Conservation (phyloP, 1,140 invertebrate genomes). For the Batillaria attramentaria region DNA sequence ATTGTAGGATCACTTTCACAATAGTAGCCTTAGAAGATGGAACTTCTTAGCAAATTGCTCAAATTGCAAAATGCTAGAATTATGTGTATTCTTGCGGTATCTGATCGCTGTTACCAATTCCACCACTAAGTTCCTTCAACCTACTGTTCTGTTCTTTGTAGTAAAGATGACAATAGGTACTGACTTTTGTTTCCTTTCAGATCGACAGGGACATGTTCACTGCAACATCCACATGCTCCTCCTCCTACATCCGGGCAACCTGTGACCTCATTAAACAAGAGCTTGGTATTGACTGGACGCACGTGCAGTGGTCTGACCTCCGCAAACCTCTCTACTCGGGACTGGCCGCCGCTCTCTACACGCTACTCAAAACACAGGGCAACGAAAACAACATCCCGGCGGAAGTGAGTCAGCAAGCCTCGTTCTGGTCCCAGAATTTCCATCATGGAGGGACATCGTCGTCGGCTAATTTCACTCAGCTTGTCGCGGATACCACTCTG, state of each 20-base stretch:
- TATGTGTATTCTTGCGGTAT: too few relatives aligned
- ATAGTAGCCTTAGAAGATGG: too few relatives aligned
- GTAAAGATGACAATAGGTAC: too few relatives aligned
- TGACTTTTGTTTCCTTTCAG: too few relatives aligned
- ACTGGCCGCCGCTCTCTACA: slow-evolving; percentile 50
- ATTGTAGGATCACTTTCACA: too few relatives aligned
- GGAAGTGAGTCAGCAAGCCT: background rate
- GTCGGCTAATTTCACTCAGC: too few relatives aligned
- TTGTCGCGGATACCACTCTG: background rate
- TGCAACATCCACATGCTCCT: slow-evolving; percentile 6
- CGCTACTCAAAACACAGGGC: slow-evolving; percentile 8
- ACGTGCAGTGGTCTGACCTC: slow-evolving; percentile 47
- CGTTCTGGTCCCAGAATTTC: slow-evolving; percentile 22
- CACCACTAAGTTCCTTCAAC: too few relatives aligned
- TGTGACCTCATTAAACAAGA: slow-evolving; percentile 25
- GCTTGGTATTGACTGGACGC: slow-evolving; percentile 50
- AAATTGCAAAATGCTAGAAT: too few relatives aligned
- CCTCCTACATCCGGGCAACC: background rate
- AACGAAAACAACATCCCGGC: background rate
- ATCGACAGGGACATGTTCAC: slow-evolving; percentile 22
- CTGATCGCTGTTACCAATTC: too few relatives aligned
- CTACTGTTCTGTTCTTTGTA: too few relatives aligned
- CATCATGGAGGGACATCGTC: slow-evolving; percentile 11
- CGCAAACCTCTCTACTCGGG: slow-evolving; percentile 55
- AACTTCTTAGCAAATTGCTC: too few relatives aligned